phyloP scores from a whole-genome alignment of 2,888 invertebrate species.

The Rhogogaster chlorosoma region DNA sequence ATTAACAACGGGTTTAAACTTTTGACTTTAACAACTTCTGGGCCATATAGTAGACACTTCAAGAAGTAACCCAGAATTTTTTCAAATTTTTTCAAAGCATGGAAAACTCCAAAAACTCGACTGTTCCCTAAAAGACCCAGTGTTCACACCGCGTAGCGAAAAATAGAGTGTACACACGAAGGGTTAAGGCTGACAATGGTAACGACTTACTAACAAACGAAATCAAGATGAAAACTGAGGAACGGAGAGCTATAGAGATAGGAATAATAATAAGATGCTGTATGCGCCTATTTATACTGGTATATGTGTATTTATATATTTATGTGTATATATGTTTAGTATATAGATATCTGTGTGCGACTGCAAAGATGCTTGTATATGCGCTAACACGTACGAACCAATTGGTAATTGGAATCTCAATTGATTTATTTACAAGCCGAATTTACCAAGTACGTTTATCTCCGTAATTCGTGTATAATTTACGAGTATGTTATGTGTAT shows the following conservation, averaged over 20 bases:
- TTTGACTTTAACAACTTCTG: too few relatives aligned
- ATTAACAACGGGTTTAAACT: too few relatives aligned
- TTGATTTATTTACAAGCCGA: constrained; percentile 36
- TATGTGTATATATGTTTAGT: neutral
- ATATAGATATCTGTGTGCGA: neutral
- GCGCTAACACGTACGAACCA: neutral
- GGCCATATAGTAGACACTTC: too few relatives aligned
- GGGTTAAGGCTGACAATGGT: neutral
- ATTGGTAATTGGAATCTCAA: constrained; percentile 37
- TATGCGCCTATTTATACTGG: too few relatives aligned
- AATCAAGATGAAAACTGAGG: neutral
- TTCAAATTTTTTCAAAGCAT: too few relatives aligned
- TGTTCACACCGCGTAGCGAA: too few relatives aligned
- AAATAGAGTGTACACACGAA: too few relatives aligned
- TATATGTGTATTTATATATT: too few relatives aligned
- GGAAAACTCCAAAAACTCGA: too few relatives aligned
- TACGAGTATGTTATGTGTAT: neutral
- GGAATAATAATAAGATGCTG: neutral
- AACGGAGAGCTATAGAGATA: neutral
- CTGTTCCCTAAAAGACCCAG: too few relatives aligned
- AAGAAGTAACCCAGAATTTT: too few relatives aligned
- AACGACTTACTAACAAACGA: constrained; percentile 5
- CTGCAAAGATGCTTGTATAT: neutral
- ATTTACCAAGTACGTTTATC: constrained; percentile 20
- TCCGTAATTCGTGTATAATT: neutral